Evolutionary conservation across 1,140 invertebrate species (phyloP).

Genomic region (Drosophila gunungcola): DNA sequence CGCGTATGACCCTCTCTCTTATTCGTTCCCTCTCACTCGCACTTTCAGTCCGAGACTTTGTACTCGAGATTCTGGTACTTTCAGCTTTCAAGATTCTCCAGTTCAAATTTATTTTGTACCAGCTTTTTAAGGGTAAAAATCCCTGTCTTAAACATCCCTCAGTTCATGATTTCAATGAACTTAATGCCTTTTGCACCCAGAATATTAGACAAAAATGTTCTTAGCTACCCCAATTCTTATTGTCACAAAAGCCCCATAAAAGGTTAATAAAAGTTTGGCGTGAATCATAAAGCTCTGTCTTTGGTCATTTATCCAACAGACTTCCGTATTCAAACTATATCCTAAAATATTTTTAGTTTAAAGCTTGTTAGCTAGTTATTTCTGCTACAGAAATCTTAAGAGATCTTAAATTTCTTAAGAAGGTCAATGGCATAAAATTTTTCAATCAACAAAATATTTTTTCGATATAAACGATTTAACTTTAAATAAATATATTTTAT

Average conservation of each 20-base stretch:
- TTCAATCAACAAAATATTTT: not conserved
- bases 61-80: constrained; percentile 28
- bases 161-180: not conserved
- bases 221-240: not conserved
- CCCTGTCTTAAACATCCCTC: not conserved
- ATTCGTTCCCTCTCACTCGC: constrained; percentile 4
- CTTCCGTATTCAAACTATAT: not conserved
- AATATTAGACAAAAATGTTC: no score
- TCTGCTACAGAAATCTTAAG: no score
- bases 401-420: no score
- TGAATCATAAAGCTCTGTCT: not conserved
- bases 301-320: not conserved
- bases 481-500: no score
- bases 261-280: not conserved
- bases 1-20: constrained; percentile 25
- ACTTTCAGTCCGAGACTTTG: constrained; percentile 19
- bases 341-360: no score
- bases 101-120: not conserved
- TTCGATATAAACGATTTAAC: no score
- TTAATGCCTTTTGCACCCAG: not conserved
- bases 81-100: not conserved
- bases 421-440: no score
- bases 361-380: no score
- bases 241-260: no score
- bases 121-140: not conserved